A percentile compares a stretch with the other conserved stretches of the same genome.
These are phyloP conservation scores for Microplitis manilae DNA, from an alignment of 2,888 invertebrate genomes.

Conservation along the genomic window DNA sequence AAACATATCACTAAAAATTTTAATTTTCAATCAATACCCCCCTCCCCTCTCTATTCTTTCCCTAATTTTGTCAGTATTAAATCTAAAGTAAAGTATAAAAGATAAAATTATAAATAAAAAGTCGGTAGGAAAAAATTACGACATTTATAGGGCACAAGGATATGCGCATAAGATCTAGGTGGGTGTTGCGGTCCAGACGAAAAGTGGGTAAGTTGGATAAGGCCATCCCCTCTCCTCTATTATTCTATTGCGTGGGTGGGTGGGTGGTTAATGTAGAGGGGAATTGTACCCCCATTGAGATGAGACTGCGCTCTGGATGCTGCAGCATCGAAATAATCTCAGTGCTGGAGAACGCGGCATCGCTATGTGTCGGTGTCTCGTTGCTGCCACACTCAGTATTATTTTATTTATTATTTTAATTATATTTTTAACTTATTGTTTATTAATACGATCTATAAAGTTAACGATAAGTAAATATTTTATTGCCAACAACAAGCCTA, in stretches of 20 bases:
- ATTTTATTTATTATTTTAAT: constrained; percentile 25
- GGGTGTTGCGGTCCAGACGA: neutral
- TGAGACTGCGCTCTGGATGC: constrained; percentile 69
- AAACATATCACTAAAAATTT: neutral
- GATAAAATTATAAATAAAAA: neutral
- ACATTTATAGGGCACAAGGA: neutral
- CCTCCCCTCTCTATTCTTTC: too few relatives aligned
- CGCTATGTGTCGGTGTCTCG: constrained; percentile 68
- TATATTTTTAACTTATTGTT: neutral
- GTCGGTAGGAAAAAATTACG: neutral
- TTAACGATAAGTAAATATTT: constrained; percentile 4
- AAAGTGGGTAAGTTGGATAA: neutral
- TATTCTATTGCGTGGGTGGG: constrained; percentile 12
- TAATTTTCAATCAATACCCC: too few relatives aligned
- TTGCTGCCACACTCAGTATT: constrained; percentile 60
- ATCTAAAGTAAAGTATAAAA: too few relatives aligned
- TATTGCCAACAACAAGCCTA: neutral
- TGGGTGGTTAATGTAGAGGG: constrained; percentile 25
- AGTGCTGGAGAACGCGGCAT: constrained; percentile 68
- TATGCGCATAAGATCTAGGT: constrained; percentile 1
- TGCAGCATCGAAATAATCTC: constrained; percentile 52
- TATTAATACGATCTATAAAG: neutral
- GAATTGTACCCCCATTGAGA: constrained; percentile 64
- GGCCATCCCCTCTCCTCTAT: neutral
- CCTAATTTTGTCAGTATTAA: too few relatives aligned